Evolutionary conservation across 2,888 invertebrate genomes (phyloP).

Genomic region (Nymphalis polychloros): DNA sequence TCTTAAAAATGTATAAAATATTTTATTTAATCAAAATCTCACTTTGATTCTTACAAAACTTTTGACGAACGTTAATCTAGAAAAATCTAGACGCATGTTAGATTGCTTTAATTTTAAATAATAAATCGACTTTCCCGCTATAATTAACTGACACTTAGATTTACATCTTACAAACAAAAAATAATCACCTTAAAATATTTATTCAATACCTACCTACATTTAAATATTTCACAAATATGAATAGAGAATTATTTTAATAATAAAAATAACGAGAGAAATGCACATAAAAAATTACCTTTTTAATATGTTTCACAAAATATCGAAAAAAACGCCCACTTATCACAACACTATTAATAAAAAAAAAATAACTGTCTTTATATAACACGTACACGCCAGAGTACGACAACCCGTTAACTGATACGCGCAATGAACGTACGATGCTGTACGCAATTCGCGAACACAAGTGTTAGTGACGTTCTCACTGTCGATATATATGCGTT

Average conservation of each 20-base stretch:
- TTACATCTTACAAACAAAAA: too few relatives aligned
- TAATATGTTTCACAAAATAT: neutral
- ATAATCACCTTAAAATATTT: too few relatives aligned
- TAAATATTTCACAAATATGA: too few relatives aligned
- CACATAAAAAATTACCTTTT: neutral
- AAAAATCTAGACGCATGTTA: neutral
- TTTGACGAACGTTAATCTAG: neutral
- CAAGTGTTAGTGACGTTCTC: constrained; percentile 31
- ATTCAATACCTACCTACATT: too few relatives aligned
- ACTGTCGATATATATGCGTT: constrained; percentile 35
- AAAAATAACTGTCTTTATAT: constrained; percentile 4
- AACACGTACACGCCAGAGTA: constrained; percentile 28
- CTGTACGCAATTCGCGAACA: constrained; percentile 21
- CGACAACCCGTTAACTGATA: constrained; percentile 30
- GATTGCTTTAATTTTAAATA: too few relatives aligned
- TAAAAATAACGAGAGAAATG: too few relatives aligned
- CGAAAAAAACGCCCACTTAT: constrained; percentile 3
- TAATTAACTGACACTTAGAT: too few relatives aligned
- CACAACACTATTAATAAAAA: constrained; percentile 13
- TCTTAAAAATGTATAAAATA: neutral
- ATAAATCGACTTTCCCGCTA: too few relatives aligned
- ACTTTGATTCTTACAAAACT: neutral
- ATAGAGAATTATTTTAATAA: too few relatives aligned
- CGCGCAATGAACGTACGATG: constrained; percentile 9
- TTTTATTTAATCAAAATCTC: neutral